These are phyloP conservation scores for Periophthalmodon schlosseri DNA, from an alignment of 2,113 vertebrate genomes.

Conservation along the genomic window DNA sequence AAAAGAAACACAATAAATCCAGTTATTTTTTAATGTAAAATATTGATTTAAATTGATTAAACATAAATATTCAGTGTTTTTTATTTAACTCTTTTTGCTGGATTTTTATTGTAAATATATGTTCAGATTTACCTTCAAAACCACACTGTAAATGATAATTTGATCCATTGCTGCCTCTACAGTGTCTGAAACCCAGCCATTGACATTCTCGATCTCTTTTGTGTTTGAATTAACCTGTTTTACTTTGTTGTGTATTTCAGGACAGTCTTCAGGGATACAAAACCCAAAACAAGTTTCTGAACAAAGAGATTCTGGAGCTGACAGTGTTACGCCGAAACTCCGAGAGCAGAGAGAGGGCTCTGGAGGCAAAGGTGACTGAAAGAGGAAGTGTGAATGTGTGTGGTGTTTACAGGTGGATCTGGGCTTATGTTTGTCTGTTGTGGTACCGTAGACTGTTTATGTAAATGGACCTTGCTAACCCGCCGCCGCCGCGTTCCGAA, in stretches of 20 bases:
- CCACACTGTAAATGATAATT: too few relatives aligned
- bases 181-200: not conserved
- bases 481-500: too few relatives aligned
- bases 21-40: not conserved
- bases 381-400: constrained; percentile 49
- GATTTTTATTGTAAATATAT: too few relatives aligned
- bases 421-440: too few relatives aligned
- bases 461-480: too few relatives aligned
- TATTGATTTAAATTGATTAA: not conserved
- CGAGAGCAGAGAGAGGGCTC: constrained; percentile 85
- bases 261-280: constrained; percentile 96
- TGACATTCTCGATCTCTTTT: not conserved
- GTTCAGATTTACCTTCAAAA: too few relatives aligned
- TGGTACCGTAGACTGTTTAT: too few relatives aligned
- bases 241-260: constrained; percentile 67
- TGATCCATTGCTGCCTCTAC: too few relatives aligned
- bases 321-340: constrained; percentile 88
- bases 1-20: not conserved
- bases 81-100: too few relatives aligned
- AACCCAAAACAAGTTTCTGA: constrained; percentile 96
- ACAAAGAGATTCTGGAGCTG: constrained; percentile 97
- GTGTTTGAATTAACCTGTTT: not conserved
- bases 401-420: too few relatives aligned
- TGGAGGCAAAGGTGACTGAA: constrained; percentile 88
- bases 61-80: not conserved